These are phyloP conservation scores for Perodicticus potto DNA, from an alignment of 2,797 vertebrate species.

Conservation along the genomic window DNA sequence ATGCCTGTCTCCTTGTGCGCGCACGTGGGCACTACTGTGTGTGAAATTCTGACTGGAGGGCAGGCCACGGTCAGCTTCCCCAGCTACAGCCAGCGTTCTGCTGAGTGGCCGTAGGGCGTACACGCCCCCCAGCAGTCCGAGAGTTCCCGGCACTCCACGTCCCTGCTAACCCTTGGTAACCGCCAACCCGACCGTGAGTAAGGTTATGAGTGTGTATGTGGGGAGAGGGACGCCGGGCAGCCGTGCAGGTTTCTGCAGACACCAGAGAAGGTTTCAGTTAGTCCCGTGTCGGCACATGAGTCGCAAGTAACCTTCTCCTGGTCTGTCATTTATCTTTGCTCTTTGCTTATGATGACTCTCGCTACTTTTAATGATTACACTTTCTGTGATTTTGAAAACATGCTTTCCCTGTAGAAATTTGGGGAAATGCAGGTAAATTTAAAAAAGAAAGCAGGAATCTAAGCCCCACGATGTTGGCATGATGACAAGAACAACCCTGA, in stretches of 20 bases:
- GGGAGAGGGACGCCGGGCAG: too few species aligned
- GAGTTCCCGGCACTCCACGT: rapidly evolving
- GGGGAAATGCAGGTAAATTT: neutral
- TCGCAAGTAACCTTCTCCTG: neutral
- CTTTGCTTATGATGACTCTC: neutral
- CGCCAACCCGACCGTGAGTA: rapidly evolving
- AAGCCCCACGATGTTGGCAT: rapidly evolving
- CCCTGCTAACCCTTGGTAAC: neutral
- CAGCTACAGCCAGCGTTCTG: rapidly evolving
- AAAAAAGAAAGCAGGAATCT: neutral
- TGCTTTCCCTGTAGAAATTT: neutral
- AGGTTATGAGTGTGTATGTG: rapidly evolving
- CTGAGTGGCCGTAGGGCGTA: rapidly evolving
- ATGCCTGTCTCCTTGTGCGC: neutral
- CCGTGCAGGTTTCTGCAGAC: neutral
- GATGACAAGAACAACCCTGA: too few species aligned
- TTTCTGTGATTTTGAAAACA: neutral
- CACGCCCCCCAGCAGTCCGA: rapidly evolving
- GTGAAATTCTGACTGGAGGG: rapidly evolving
- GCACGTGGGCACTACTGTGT: rapidly evolving
- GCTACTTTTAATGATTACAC: neutral
- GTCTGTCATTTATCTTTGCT: neutral
- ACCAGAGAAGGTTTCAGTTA: rapidly evolving
- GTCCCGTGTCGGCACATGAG: rapidly evolving
- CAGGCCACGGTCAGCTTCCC: neutral